Base-by-base conservation (phyloP, 53 echinoderm and acorn worm species). In the Hippasteria phrygiana region DNA sequence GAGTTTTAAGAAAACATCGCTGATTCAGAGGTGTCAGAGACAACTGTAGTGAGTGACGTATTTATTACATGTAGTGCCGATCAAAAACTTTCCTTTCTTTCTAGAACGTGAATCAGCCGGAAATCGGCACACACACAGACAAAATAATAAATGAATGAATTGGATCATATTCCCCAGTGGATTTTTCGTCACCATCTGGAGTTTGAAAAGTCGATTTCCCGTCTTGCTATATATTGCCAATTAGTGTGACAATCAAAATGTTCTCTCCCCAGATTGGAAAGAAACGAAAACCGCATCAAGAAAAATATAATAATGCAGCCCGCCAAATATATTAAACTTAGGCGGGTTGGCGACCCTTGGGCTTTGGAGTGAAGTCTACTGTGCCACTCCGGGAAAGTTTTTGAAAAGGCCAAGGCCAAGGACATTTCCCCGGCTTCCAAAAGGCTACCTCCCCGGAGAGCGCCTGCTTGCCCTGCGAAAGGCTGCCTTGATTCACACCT, bases 1-100 rank as follows among this genome's bases (percentile, higher is more conserved):
- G 39, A 80, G 80, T 40, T 63, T n/a, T 59, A 42, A 26, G 64
- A 28, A 35, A 71, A 71, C 18, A 71, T 37, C 40, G 37, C 71
- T 71, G 71, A 71, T 12, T 71, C 38, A 71, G 39, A 71, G 40
- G 71, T 71, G 71, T 39, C 17, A 71, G 71, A 71, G 38, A 71
- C 71, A 39, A 18, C 18, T 32, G 40, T 9, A 71, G 20, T 71
- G 71, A 71, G 38, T 71, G 71, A 71, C 71, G 40, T 71, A 71
- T 71, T 71, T n/a, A 71, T 71, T 71, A 12, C 38, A 64, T 28
- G 29, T 64, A 8, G 8, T 10, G 29, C 8, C 33, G 27, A n/a
- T n/a, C n/a, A n/a, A n/a, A n/a, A n/a, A n/a, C n/a, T n/a, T n/a
- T n/a, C n/a, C 29, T 64, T 64, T 66, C 5, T 38, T 38, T 71